Base-by-base conservation (phyloP, 2,797 vertebrate genomes). In the Propithecus deckenii region DNA sequence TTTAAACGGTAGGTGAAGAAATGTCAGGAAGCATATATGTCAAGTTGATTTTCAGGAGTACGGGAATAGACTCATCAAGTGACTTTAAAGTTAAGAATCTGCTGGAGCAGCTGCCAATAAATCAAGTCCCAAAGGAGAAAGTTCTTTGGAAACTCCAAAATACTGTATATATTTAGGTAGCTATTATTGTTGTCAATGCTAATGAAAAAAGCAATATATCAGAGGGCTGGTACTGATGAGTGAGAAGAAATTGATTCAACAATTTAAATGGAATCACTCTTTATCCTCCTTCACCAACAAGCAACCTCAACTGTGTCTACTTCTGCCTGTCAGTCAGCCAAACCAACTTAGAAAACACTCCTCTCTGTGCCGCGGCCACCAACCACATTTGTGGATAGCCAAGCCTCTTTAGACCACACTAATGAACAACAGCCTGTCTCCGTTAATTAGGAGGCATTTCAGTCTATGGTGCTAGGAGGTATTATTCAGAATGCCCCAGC, bases 41-140 rank as follows among this genome's bases (percentile, higher is more conserved):
- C 38, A 84, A 75, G 76, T 7, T 5, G 20, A 48, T 72, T 65
- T 87, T 83, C 63, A 92, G 67, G 22, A 30, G 20, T 38, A 23
- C 1, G 9, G 41, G 35, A 85, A 74, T 0, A 86, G 52, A 84
- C 23, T 35, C 35, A 75, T 80, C 81, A 50, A 65, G 12, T 25
- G 46, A 88, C 30, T 69, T 13, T 18, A 65, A 90, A 81, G 57
- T 94, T 88, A 91, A 92, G 63, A 91, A 76, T 81, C 32, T 72
- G 4, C 35, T 93, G 72, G 57, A 93, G 32, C 48, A 80, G 14
- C 41, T 74, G 20, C 57, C 59, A 52, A 63, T 38, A 86, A 74
- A 61, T 81, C 61, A 95, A 84, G 32, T 15, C 69, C n/a, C 69
- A 93, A 72, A 74, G 38, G 43, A 96, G 57, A 75, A 86, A 91